phyloP scores from a whole-genome alignment of 1,140 invertebrate species.

The Cyrtorhinus lividipennis region DNA sequence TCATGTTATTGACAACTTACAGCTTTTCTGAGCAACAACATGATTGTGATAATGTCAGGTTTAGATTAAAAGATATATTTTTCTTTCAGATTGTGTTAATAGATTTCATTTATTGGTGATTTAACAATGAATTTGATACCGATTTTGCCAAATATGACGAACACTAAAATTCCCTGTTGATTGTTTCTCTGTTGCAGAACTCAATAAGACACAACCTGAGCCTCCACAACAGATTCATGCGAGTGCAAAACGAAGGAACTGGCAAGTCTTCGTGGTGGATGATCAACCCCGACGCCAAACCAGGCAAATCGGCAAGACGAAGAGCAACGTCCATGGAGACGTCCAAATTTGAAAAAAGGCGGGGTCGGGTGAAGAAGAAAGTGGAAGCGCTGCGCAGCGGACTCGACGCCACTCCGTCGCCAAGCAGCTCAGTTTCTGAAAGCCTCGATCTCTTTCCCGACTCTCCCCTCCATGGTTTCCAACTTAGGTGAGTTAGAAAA shows the following conservation, averaged over 20 bases:
- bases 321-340: slow-evolving; percentile 94
- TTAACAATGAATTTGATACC: too few relatives aligned
- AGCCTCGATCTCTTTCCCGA: slow-evolving; percentile 79
- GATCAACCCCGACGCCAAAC: slow-evolving; percentile 94
- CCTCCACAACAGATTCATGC: slow-evolving; percentile 96
- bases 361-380: slow-evolving; percentile 87
- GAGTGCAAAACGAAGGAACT: slow-evolving; percentile 98
- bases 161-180: too few relatives aligned
- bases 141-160: too few relatives aligned
- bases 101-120: too few relatives aligned
- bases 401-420: slow-evolving; percentile 63
- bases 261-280: slow-evolving; percentile 99
- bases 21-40: too few relatives aligned
- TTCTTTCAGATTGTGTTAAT: too few relatives aligned
- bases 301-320: slow-evolving; percentile 82
- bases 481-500: slow-evolving; percentile 27
- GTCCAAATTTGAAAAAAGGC: slow-evolving; percentile 82
- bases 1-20: too few relatives aligned
- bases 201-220: slow-evolving; percentile 99
- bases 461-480: slow-evolving; percentile 47
- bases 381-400: slow-evolving; percentile 62
- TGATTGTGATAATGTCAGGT: too few relatives aligned
- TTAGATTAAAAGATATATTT: too few relatives aligned
- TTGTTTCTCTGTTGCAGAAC: slow-evolving; percentile 69
- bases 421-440: slow-evolving; percentile 79